Evolutionary conservation across 1,140 invertebrate species (phyloP), one percentile per base, ranked within the genome.

Genomic region (Odontomachus brunneus): DNA sequence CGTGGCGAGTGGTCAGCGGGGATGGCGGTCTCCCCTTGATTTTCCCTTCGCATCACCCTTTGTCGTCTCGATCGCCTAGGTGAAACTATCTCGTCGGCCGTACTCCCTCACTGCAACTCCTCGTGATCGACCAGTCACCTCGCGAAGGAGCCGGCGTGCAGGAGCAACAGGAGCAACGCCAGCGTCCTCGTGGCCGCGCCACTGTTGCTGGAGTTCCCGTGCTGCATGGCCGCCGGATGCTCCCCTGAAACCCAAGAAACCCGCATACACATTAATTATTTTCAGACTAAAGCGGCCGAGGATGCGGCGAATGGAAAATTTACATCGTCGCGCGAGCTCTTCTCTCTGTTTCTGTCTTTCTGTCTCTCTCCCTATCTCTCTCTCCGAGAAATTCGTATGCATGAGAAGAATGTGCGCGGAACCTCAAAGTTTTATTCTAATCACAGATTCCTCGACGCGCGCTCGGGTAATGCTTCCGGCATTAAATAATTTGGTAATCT

Each of bases 161-260:
- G 53, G 15, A 93, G 84, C 65, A 93, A 73, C 67, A 93, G 85
- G n/a, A 93, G 87, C 67, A 93, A 88, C 33, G 92, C 92, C 15
- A 93, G 85, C 15, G 93, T 93, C 24, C 91, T 89, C 69, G 92
- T 93, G 17, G 92, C 90, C 12, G 92, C 91, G 48, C 93, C 94
- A 82, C 93, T 93, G 78, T 94, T 94, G 87, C 94, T 94, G 81
- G 95, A 95, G 88, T 95, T 95, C 2, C 95, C 95, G 80, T 95
- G 95, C 86, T 96, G 95, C 95, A 96, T 96, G 17, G 95, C 95
- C 9, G 95, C 95, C 17, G 95, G 95, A 91, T 96, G 95, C 87
- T 96, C 95, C 44, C 95, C 95, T 95, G 93, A 59, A 91, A 93
- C 78, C 87, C 59, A 29, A n/a, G 33, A 22, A 78, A 60, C 14